These are phyloP conservation scores for Drosophila testacea DNA, from an alignment of 2,888 invertebrate genomes.

Conservation along the genomic window DNA sequence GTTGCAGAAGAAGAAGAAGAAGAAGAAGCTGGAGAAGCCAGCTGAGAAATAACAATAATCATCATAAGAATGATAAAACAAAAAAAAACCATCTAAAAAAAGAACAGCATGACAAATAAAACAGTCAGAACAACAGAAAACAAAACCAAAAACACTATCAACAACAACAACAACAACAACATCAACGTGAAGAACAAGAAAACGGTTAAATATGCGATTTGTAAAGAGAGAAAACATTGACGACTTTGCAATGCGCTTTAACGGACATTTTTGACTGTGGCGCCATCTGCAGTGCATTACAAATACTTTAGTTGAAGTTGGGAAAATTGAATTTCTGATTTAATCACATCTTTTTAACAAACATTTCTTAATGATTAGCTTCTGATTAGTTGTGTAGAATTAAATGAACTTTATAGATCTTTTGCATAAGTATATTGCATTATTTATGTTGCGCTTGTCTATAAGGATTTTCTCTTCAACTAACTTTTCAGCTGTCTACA, in stretches of 20 bases:
- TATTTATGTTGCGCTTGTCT: too few species aligned
- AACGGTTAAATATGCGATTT: constrained; percentile 2
- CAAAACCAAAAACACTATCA: constrained; percentile 16
- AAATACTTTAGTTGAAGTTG: too few species aligned
- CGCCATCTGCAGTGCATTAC: too few species aligned
- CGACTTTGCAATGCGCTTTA: constrained; percentile 23
- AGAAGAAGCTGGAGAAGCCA: constrained; percentile 7
- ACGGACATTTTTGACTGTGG: too few species aligned
- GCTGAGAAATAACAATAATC: constrained; percentile 51
- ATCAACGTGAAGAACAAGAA: constrained; percentile 13
- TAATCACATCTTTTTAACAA: too few species aligned
- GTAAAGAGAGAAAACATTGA: background rate
- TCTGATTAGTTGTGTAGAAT: too few species aligned
- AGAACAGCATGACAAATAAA: constrained; percentile 39
- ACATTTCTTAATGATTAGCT: too few species aligned
- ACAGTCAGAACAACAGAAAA: constrained; percentile 46
- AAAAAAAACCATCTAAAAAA: constrained; percentile 22
- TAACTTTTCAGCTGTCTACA: too few species aligned
- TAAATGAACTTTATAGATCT: too few species aligned
- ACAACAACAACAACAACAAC: constrained; percentile 35
- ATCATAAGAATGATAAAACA: constrained; percentile 60
- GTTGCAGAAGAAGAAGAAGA: background rate
- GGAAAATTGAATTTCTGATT: too few species aligned
- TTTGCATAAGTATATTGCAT: too few species aligned
- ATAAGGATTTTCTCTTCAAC: too few species aligned